Conservation (phyloP, 1,140 invertebrate genomes). For the Latrodectus geometricus region DNA sequence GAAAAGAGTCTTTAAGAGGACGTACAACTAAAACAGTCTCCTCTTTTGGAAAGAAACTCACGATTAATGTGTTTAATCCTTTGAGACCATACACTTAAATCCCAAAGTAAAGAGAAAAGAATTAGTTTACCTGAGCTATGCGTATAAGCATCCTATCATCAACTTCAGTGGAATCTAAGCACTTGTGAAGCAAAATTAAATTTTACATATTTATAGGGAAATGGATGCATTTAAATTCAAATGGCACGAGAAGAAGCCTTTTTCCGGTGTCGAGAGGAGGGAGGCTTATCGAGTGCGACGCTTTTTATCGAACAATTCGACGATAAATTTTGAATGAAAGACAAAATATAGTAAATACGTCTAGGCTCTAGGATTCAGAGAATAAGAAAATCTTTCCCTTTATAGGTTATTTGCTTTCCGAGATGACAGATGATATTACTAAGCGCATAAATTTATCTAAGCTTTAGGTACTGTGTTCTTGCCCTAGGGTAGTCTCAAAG, state of each 20-base stretch:
- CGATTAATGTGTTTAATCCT: slow-evolving; percentile 60
- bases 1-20: no score
- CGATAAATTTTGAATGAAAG: slow-evolving; percentile 61
- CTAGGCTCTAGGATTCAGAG: slow-evolving; percentile 30
- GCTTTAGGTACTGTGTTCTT: slow-evolving; percentile 55
- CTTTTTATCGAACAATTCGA: slow-evolving; percentile 57
- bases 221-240: slow-evolving; percentile 59
- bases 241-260: slow-evolving; percentile 31
- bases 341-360: slow-evolving; percentile 61
- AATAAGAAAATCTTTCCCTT: slow-evolving; percentile 53
- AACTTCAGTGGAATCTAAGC: slow-evolving; percentile 28
- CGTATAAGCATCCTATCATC: slow-evolving; percentile 25
- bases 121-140: background rate
- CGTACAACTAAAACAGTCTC: no score
- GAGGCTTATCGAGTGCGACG: slow-evolving; percentile 44
- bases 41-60: slow-evolving; percentile 18
- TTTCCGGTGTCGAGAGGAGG: slow-evolving; percentile 8
- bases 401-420: slow-evolving; percentile 48
- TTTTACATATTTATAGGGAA: slow-evolving; percentile 62
- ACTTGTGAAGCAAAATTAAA: slow-evolving; percentile 59
- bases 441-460: slow-evolving; percentile 61
- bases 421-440: slow-evolving; percentile 61
- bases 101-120: slow-evolving; percentile 28
- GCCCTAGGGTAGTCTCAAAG: slow-evolving; percentile 25
- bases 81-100: slow-evolving; percentile 24